Base-by-base conservation (phyloP, 2,888 invertebrate species). In the Parnassius glacialis region DNA sequence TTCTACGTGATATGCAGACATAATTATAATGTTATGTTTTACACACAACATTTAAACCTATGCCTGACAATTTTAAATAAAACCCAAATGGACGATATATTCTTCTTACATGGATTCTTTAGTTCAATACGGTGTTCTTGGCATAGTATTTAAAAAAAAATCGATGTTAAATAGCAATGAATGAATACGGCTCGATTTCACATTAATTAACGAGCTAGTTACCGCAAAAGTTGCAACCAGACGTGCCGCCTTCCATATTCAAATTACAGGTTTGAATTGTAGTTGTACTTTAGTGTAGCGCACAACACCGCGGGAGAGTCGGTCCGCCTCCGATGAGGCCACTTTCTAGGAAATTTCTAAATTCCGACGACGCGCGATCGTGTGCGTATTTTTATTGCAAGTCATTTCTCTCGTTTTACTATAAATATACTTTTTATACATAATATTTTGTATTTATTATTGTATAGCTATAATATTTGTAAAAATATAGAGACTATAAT, bases 251-350 rank as follows among this genome's bases (percentile, higher is more conserved):
- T 79, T 80, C 81, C 80, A 78, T 81, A 83, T 83, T 83, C 79
- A 84, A 84, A 84, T 84, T 83, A 83, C 83, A 79, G 81, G 82
- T 84, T 83, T 82, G 76, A 78, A 16, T 16, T 16, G 16, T n/a
- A 16, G 80, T 80, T 79, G 77, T 80, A 76, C 75, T 50, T 65
- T 62, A 61, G 71, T 69, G 67, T 67, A 69, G 67, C 70, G 68
- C 72, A 34, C 34, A 69, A 62, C 73, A 70, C 72, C 65, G 73
- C 78, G 74, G 75, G 76, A 75, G 74, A 75, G 74, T 71, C 65
- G 70, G 65, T 69, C 62, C 64, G 68, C 61, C 66, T 64, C 64
- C 68, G 67, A 71, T 69, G 71, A 65, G 71, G 68, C 72, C 72
- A 71, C 78, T 80, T 80, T 78, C 78, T 80, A 80, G 72, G 73